These are phyloP conservation scores for Electrophaes corylata DNA, from an alignment of 2,888 invertebrate species.

Conservation along the genomic window DNA sequence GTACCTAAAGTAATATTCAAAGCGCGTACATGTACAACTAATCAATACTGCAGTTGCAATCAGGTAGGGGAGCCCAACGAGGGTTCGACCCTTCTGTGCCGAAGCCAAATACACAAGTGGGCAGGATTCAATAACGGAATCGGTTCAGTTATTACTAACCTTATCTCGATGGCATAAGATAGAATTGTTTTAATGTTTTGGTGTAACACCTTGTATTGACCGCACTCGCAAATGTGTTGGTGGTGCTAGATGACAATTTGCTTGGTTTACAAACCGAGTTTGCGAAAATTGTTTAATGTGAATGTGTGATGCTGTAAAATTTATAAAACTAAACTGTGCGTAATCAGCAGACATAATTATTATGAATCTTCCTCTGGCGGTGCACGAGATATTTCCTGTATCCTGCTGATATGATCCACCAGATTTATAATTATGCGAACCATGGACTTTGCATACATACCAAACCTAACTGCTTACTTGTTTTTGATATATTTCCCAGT, in stretches of 20 bases:
- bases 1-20: slow-evolving; percentile 45
- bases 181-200: neutral
- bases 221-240: slow-evolving; percentile 14
- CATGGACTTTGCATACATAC: neutral
- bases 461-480: too few species aligned
- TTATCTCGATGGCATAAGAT: slow-evolving; percentile 11
- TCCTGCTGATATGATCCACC: slow-evolving; percentile 12
- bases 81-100: slow-evolving; percentile 65
- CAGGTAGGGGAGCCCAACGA: slow-evolving; percentile 57
- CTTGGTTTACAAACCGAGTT: neutral
- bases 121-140: slow-evolving; percentile 4
- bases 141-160: slow-evolving; percentile 15
- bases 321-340: slow-evolving; percentile 7
- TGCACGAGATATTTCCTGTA: slow-evolving; percentile 24
- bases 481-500: too few species aligned
- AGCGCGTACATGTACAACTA: slow-evolving; percentile 56
- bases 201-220: slow-evolving; percentile 8
- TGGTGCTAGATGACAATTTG: slow-evolving; percentile 9
- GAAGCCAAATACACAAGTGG: slow-evolving; percentile 58
- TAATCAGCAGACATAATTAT: neutral
- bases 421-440: neutral
- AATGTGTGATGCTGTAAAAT: neutral
- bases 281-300: neutral
- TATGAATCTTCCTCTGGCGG: slow-evolving; percentile 7
- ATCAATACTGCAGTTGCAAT: slow-evolving; percentile 79